These are phyloP conservation scores for Aleiodes alternator DNA, from an alignment of 2,888 invertebrate genomes.

Conservation along the genomic window DNA sequence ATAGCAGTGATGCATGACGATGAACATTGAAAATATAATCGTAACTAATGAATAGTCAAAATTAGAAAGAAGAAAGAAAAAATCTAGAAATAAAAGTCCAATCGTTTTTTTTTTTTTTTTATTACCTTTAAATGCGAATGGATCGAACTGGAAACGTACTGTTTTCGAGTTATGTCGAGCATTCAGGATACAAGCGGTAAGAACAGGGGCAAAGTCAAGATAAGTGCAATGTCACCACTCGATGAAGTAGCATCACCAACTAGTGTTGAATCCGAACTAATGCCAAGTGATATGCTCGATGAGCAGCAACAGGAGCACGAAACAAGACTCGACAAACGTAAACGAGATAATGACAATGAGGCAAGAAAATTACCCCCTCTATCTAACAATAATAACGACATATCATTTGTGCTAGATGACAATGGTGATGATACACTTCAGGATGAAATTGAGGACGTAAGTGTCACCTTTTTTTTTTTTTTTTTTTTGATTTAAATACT, in stretches of 20 bases:
- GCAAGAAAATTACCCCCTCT: conserved; percentile 70
- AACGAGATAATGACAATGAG: conserved; percentile 66
- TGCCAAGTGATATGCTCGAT: conserved; percentile 72
- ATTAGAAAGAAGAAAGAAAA: neutral
- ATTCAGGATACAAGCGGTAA: conserved; percentile 58
- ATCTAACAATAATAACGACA: conserved; percentile 73
- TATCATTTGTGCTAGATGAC: conserved; percentile 71
- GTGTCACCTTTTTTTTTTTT: conserved; percentile 51
- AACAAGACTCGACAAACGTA: conserved; percentile 63
- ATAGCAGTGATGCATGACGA: conserved; percentile 26
- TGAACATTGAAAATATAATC: neutral
- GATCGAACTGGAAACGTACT: neutral
- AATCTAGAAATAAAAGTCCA: neutral
- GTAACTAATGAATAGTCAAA: conserved; percentile 1
- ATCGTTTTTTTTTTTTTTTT: neutral
- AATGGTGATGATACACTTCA: conserved; percentile 66
- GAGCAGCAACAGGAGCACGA: conserved; percentile 60
- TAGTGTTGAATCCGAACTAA: conserved; percentile 71
- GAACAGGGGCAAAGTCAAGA: conserved; percentile 61
- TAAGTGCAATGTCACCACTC: conserved; percentile 68
- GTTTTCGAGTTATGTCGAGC: conserved; percentile 65
- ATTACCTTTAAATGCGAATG: neutral
- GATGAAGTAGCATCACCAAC: conserved; percentile 70
- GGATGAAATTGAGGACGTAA: conserved; percentile 71
- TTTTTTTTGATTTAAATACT: neutral